Percentiles rank a stretch among this genome's conserved stretches.
Conservation (phyloP, 2,888 invertebrate species). For the Caenorhabditis zanzibari region DNA sequence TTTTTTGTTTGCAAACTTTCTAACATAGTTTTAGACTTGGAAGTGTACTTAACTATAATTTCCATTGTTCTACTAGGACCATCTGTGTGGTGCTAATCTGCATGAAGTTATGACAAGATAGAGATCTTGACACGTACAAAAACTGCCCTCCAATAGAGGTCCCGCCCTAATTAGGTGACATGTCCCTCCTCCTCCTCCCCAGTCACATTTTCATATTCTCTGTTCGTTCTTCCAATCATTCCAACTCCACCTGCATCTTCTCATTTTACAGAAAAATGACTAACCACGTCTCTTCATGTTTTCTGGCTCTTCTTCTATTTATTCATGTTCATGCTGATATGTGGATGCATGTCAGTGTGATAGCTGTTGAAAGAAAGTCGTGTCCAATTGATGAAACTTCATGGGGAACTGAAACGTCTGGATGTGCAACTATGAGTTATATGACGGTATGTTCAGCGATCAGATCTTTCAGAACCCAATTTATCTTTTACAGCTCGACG, state of each 20-base stretch:
- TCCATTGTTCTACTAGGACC: background rate
- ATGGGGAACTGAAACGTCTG: slow-evolving; percentile 50
- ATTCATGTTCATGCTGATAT: slow-evolving; percentile 20
- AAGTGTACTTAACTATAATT: background rate
- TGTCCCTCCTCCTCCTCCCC: background rate
- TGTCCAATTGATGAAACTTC: slow-evolving; percentile 55
- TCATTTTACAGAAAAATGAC: slow-evolving; percentile 17
- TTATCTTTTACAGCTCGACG: slow-evolving; percentile 53
- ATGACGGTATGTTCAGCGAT: slow-evolving; percentile 54
- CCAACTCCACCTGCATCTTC: background rate
- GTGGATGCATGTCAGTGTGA: slow-evolving; percentile 53
- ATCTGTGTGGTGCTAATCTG: slow-evolving; percentile 6
- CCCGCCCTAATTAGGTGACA: slow-evolving; percentile 44
- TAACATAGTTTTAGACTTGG: background rate
- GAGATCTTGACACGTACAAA: slow-evolving; percentile 4
- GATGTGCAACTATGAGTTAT: slow-evolving; percentile 57
- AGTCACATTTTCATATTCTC: background rate
- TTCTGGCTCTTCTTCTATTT: background rate
- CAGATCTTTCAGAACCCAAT: background rate
- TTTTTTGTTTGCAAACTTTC: too few species aligned
- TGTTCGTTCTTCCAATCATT: background rate
- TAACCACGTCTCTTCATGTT: background rate
- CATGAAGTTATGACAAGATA: slow-evolving; percentile 28
- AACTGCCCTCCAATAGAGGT: background rate
- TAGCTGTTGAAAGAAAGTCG: slow-evolving; percentile 45